Base-by-base conservation (phyloP, 2,888 invertebrate genomes). In the Clivina fossor region DNA sequence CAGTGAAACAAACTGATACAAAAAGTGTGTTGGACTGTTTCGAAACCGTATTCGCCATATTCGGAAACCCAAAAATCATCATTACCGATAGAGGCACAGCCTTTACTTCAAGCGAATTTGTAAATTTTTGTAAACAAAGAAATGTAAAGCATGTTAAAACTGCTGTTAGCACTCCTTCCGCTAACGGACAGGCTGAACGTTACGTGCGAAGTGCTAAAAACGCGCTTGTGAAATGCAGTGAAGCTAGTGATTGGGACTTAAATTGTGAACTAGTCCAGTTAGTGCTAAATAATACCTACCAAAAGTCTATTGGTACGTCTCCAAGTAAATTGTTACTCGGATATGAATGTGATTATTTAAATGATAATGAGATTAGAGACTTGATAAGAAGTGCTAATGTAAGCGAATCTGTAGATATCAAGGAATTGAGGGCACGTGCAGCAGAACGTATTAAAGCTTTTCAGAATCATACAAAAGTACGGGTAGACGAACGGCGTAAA, bases 61-160 rank as follows among this genome's bases (percentile, higher is more conserved):
- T 65, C 57, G 65, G 66, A 2, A 60, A 55, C 13, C 62, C 64
- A 15, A n/a, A n/a, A n/a, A n/a, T 57, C 32, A 1, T 50, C 64
- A 63, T 72, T 9, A 64, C 65, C 2, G 71, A 72, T 46, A 50
- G 66, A 9, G 70, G 71, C 9, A 63, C 66, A 4, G 62, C 63
- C 3, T 72, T 68, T 46, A 72, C 70, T 0, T 64, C 68, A 1
- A 43, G 60, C 8, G 32, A 46, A 1, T 72, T 72, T 46, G 48
- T 61, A 41, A 53, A 58, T 3, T 68, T 65, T 50, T 71, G 68
- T 51, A 26, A 46, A 1, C 61, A 65, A n/a, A 58, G 62, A 15
- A 60, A 57, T 2, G 61, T 66, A 7, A 60, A 63, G 11, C 65
- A 65, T 22, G 30, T 63, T 1, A 24, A 53, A 2, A 51, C 24